A percentile compares a stretch with the other conserved stretches of the same genome.
Conservation (phyloP, 2,797 vertebrate species). For the Peromyscus melanophrys region DNA sequence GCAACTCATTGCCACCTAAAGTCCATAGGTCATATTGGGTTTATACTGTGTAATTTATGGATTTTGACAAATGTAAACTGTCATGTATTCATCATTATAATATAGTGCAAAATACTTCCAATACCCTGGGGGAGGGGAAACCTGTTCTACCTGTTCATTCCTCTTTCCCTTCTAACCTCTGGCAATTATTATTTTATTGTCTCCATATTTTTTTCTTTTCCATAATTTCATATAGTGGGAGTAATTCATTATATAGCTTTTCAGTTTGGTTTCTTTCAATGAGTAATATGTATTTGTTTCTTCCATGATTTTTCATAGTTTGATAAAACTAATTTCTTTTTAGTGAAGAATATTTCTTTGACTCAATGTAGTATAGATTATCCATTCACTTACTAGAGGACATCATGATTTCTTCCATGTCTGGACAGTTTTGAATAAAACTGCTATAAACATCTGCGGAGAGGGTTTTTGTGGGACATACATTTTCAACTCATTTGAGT, state of each 20-base stretch:
- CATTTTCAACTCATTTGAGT: background rate
- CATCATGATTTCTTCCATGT: background rate
- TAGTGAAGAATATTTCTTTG: background rate
- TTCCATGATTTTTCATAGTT: background rate
- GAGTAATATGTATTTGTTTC: background rate
- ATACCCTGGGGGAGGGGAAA: no score
- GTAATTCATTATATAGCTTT: background rate
- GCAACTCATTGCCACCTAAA: background rate
- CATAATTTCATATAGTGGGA: background rate
- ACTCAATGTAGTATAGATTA: background rate
- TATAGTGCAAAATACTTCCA: background rate
- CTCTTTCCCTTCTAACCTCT: background rate
- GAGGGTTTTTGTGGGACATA: background rate
- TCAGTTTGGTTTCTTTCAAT: background rate
- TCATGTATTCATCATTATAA: background rate
- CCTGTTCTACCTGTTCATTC: background rate
- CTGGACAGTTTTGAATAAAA: background rate
- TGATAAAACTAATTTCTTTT: background rate
- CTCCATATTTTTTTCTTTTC: background rate
- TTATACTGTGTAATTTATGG: background rate
- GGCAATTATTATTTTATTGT: constrained; percentile 1
- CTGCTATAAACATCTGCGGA: background rate
- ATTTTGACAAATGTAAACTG: background rate
- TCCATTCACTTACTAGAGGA: no score
- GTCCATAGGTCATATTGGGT: background rate